Evolutionary conservation across 1,140 invertebrate species (phyloP), one percentile per base, ranked within the genome.

Genomic region (Drosophila neocordata): DNA sequence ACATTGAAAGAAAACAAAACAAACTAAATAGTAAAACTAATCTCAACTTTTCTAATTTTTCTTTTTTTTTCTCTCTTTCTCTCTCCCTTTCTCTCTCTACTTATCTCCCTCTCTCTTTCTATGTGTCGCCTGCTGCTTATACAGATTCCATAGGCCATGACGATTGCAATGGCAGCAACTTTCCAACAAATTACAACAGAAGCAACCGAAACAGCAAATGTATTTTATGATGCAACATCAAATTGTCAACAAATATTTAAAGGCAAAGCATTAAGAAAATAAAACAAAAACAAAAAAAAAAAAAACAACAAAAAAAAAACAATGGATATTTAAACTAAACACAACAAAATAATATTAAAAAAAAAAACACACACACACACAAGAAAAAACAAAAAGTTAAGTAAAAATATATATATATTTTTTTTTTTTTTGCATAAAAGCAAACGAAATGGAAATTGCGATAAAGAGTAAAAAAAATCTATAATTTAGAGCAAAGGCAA

Each of bases 111-210:
- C 41, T 15, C n/a, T 15, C 2, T 41, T 7, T 11, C 7, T 20
- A 15, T 48, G 7, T 31, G 7, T 31, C 2, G 9, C 15, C 3
- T 6, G 8, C 18, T 18, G 27, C 15, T 48, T 11, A 20, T 9
- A 48, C 92, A 95, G 94, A 93, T 95, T 95, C 93, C 94, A 95
- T 93, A 95, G 94, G 94, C 94, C 94, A 95, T 95, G 94, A 95
- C 94, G 94, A 94, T 95, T 94, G 93, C 93, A 94, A 94, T 93
- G 94, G 93, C 92, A 90, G 79, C 80, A 90, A 90, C 68, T 89
- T 89, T 88, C 89, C 82, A 89, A 77, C 82, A 90, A 82, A 90
- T 69, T 88, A 77, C 84, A 90, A 77, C 83, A 79, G 48, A 51
- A 57, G 52, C 81, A 88, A 71, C 83, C 82, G 62, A 85, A 88